Evolutionary conservation across 2,113 vertebrate genomes (phyloP).

Genomic region (Mobula hypostoma): DNA sequence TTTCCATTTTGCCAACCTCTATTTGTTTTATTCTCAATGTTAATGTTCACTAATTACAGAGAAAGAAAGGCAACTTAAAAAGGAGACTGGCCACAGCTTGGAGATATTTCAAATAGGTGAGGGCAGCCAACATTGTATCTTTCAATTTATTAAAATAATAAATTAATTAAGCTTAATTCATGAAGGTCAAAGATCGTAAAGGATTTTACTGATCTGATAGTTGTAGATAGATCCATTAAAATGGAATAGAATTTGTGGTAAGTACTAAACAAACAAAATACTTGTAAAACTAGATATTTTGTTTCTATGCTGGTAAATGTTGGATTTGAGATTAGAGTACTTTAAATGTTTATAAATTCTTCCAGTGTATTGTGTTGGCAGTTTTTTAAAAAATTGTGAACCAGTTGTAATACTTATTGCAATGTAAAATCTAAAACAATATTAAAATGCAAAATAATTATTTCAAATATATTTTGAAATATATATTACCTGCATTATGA

Average conservation of each 20-base stretch:
- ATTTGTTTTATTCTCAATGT: neutral
- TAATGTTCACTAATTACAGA: neutral
- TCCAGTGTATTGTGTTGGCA: neutral
- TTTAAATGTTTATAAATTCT: neutral
- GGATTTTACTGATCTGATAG: neutral
- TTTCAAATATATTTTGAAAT: neutral
- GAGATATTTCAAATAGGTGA: neutral
- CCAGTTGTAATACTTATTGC: neutral
- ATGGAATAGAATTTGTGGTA: neutral
- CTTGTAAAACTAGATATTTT: neutral
- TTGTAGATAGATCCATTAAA: neutral
- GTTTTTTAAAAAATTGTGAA: neutral
- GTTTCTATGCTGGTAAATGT: neutral
- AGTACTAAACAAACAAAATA: neutral
- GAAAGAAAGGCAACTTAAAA: conserved; percentile 12
- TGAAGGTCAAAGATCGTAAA: neutral
- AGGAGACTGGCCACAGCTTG: neutral
- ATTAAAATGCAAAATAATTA: neutral
- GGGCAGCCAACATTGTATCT: neutral
- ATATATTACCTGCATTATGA: neutral
- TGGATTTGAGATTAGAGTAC: neutral
- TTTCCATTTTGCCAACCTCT: neutral
- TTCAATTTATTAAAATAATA: neutral
- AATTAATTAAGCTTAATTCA: neutral
- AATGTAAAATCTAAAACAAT: neutral